A percentile compares a stretch with the other conserved stretches of the same genome.
phyloP scores from a whole-genome alignment of 2,113 vertebrate species.

The Vulpes vulpes region DNA sequence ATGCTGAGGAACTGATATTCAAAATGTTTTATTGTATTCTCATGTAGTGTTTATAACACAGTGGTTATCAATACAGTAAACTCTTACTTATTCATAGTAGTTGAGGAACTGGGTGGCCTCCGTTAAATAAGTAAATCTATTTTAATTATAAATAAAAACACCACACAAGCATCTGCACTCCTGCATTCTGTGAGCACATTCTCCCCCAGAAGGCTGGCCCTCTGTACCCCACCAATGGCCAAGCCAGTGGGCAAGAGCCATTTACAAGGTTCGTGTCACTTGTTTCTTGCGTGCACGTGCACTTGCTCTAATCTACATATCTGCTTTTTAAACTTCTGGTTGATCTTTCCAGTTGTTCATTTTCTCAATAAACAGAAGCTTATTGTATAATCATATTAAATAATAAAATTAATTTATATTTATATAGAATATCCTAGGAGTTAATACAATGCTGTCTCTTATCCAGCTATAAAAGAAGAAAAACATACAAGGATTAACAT shows the following conservation, averaged over 20 bases:
- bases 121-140: constrained; percentile 4
- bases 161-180: neutral
- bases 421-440: neutral
- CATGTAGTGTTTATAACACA: neutral
- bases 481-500: neutral
- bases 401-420: constrained; percentile 39
- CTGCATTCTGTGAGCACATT: neutral
- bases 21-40: neutral
- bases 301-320: neutral
- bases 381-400: neutral
- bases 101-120: neutral
- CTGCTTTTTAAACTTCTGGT: neutral
- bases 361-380: neutral
- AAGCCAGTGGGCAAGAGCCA: accelerated
- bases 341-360: neutral
- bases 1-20: neutral
- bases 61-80: neutral
- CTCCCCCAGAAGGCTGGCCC: neutral
- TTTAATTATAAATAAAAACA: constrained; percentile 7
- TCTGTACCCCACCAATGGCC: neutral
- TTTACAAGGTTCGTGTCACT: neutral
- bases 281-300: accelerated
- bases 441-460: neutral
- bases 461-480: neutral
- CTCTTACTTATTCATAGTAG: neutral